Conservation (phyloP, 1,140 invertebrate species). For the Heterodera schachtii region DNA sequence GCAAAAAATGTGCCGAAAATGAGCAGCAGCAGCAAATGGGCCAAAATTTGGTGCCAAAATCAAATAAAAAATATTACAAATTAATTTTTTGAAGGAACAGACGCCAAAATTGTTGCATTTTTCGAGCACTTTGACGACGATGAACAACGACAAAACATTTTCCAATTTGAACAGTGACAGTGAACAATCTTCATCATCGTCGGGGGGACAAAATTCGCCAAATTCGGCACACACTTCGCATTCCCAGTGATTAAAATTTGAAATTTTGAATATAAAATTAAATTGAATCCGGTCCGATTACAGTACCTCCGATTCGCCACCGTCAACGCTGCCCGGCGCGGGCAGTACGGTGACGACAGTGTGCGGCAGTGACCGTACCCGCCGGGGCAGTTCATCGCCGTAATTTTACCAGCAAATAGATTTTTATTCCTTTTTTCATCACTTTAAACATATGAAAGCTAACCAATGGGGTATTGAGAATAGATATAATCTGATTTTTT, state of each 20-base stretch:
- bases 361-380: constrained; percentile 22
- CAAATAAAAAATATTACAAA: neutral
- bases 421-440: too few relatives aligned
- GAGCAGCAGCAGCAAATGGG: neutral
- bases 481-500: too few relatives aligned
- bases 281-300: too few relatives aligned
- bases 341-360: constrained; percentile 18
- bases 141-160: neutral
- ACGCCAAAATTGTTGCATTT: neutral
- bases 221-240: constrained; percentile 18
- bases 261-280: too few relatives aligned
- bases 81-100: neutral
- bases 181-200: constrained; percentile 11
- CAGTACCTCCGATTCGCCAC: constrained; percentile 11
- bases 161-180: constrained; percentile 12
- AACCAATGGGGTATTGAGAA: too few relatives aligned
- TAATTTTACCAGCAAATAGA: neutral
- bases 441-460: too few relatives aligned
- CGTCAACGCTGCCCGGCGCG: constrained; percentile 23
- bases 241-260: constrained; percentile 1
- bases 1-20: neutral
- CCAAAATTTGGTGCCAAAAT: constrained; percentile 8
- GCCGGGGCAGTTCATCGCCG: constrained; percentile 25
- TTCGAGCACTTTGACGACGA: neutral
- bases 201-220: constrained; percentile 15